A percentile compares a stretch with the other conserved stretches of the same genome.
These are phyloP conservation scores for Agriopis aurantiaria DNA, from an alignment of 2,888 invertebrate species.

Conservation along the genomic window DNA sequence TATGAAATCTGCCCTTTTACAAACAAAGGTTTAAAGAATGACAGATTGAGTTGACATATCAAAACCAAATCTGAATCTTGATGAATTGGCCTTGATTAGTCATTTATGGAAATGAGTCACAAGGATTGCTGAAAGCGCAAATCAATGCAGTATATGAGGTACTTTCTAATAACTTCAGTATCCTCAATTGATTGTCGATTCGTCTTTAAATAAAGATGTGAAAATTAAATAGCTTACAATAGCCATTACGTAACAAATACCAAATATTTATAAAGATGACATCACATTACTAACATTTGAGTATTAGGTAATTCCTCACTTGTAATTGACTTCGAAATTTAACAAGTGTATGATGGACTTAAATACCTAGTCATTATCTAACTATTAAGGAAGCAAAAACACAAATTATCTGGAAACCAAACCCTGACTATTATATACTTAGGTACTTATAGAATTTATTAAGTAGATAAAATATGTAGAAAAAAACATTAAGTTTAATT, in stretches of 20 bases:
- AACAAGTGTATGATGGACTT: constrained; percentile 40
- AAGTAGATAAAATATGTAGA: neutral
- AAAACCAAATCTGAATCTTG: constrained; percentile 52
- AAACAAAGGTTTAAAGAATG: constrained; percentile 46
- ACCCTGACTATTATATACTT: neutral
- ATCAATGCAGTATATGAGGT: constrained; percentile 18
- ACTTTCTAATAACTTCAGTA: constrained; percentile 39
- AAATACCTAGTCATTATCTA: constrained; percentile 32
- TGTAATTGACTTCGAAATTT: constrained; percentile 48
- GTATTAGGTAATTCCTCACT: constrained; percentile 51
- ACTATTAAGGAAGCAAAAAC: constrained; percentile 10
- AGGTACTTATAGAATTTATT: neutral
- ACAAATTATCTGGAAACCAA: neutral
- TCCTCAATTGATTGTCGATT: constrained; percentile 22
- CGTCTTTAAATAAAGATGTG: constrained; percentile 18
- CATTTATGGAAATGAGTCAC: constrained; percentile 62
- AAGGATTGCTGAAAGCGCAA: constrained; percentile 32
- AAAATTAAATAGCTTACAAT: constrained; percentile 38
- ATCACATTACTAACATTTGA: constrained; percentile 50
- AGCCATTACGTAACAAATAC: constrained; percentile 52
- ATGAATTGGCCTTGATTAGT: constrained; percentile 56
- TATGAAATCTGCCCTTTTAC: constrained; percentile 55
- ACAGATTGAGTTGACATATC: constrained; percentile 51
- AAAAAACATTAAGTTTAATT: neutral
- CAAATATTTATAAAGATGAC: constrained; percentile 58